Evolutionary conservation across 2,113 vertebrate genomes (phyloP).

Genomic region (Callospermophilus lateralis): DNA sequence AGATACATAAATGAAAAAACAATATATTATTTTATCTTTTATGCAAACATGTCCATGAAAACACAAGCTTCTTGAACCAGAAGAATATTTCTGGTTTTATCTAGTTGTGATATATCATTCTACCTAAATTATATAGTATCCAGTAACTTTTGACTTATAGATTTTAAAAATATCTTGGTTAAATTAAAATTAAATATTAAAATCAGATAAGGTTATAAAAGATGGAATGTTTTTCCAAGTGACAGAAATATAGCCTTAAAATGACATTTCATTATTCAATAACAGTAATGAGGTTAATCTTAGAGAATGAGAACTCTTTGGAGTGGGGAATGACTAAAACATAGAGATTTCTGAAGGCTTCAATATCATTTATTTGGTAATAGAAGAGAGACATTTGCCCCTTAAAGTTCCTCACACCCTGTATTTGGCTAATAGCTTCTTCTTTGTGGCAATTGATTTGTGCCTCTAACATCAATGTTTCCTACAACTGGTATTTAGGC

Average conservation of each 20-base stretch:
- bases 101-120: not conserved
- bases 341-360: not conserved
- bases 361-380: not conserved
- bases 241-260: not conserved
- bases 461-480: not conserved
- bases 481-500: not conserved
- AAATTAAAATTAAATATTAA: not conserved
- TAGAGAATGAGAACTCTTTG: not conserved
- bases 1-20: not conserved
- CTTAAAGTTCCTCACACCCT: not conserved
- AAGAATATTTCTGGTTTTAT: not conserved
- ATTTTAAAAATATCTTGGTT: not conserved
- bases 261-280: not conserved
- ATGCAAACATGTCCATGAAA: not conserved
- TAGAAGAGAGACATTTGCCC: not conserved
- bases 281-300: not conserved
- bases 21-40: not conserved
- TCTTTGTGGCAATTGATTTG: not conserved
- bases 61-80: not conserved
- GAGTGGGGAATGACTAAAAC: not conserved
- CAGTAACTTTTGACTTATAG: not conserved
- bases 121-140: not conserved
- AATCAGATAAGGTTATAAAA: not conserved
- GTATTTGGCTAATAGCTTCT: not conserved
- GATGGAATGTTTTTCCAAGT: not conserved